A percentile compares a stretch with the other conserved stretches of the same genome.
phyloP scores from a whole-genome alignment of 1,140 invertebrate species.

The Panulirus ornatus region DNA sequence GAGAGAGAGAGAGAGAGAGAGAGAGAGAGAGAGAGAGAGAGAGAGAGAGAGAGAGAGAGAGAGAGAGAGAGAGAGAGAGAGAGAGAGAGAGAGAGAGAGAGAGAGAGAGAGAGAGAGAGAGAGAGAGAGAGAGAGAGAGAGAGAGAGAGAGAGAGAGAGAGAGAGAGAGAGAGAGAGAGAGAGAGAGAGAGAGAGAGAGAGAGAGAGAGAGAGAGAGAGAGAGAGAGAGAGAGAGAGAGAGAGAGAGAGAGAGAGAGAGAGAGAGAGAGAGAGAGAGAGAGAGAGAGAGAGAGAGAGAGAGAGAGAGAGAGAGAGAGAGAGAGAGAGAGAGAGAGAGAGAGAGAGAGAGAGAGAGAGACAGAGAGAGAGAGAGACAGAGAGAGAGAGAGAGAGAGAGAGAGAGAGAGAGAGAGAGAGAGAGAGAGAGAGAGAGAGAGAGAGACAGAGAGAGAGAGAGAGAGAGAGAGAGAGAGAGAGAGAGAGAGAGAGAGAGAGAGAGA shows the following conservation, averaged over 20 bases:
- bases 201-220: background rate
- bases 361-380: too few relatives aligned
- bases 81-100: background rate
- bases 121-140: background rate
- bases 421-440: too few relatives aligned
- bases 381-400: too few relatives aligned
- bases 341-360: too few relatives aligned
- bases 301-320: too few relatives aligned
- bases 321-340: too few relatives aligned
- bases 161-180: conserved; percentile 14
- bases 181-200: background rate
- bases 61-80: background rate
- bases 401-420: too few relatives aligned
- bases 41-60: background rate
- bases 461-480: too few relatives aligned
- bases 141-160: conserved; percentile 19
- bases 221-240: background rate
- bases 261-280: background rate
- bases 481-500: too few relatives aligned
- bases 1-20: background rate
- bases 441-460: too few relatives aligned
- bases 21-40: background rate
- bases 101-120: background rate
- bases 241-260: background rate
- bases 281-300: background rate